A percentile compares a stretch with the other conserved stretches of the same genome.
Conservation (phyloP, 2,797 vertebrate genomes). For the Fistularia tabacaria region DNA sequence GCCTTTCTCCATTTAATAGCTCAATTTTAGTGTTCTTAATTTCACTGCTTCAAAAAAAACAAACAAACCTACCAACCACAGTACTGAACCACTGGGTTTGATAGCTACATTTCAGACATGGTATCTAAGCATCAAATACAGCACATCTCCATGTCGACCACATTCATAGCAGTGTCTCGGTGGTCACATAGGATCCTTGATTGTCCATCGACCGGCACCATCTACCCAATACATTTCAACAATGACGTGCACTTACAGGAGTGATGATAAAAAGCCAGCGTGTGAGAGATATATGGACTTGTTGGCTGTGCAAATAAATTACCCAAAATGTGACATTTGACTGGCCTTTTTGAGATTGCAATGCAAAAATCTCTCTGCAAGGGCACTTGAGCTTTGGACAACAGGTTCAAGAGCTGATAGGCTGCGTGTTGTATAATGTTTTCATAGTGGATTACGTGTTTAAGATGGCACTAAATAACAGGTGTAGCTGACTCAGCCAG, state of each 20-base stretch:
- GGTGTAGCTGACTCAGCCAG: slow-evolving; percentile 65
- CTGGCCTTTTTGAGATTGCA: too few species aligned
- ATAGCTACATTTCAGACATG: slow-evolving; percentile 15
- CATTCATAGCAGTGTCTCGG: slow-evolving; percentile 27
- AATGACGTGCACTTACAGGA: slow-evolving; percentile 11
- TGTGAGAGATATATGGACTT: too few species aligned
- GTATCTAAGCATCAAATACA: slow-evolving; percentile 38
- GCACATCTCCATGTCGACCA: slow-evolving; percentile 26
- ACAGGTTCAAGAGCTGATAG: slow-evolving; percentile 38
- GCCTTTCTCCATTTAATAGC: too few species aligned
- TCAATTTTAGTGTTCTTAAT: too few species aligned
- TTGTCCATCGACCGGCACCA: slow-evolving; percentile 30
- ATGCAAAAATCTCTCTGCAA: slow-evolving; percentile 8
- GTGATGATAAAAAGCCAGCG: too few species aligned
- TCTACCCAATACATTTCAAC: slow-evolving; percentile 28
- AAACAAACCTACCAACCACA: too few species aligned
- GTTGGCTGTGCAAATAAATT: slow-evolving; percentile 3
- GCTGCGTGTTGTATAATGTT: slow-evolving; percentile 68
- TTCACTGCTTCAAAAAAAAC: too few species aligned
- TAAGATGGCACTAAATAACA: slow-evolving; percentile 70
- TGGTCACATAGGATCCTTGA: slow-evolving; percentile 22
- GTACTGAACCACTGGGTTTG: too few species aligned
- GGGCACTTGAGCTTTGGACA: slow-evolving; percentile 53
- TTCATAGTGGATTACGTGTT: slow-evolving; percentile 45
- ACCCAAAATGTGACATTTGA: neutral